These are phyloP conservation scores for Microctenopoma lineatum DNA, from an alignment of 2,797 vertebrate species.

Conservation along the genomic window DNA sequence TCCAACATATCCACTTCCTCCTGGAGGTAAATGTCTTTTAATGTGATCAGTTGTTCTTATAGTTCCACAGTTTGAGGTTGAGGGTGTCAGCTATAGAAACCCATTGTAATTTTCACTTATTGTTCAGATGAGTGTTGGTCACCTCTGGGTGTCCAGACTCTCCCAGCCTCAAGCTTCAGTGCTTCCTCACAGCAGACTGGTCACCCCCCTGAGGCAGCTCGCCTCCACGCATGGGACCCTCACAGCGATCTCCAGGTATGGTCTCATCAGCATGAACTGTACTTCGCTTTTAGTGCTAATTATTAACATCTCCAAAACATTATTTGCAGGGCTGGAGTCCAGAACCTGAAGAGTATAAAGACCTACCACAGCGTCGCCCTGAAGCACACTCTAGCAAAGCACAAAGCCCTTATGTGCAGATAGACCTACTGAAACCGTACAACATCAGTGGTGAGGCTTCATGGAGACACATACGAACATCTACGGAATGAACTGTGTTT, in stretches of 20 bases:
- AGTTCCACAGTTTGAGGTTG: not conserved
- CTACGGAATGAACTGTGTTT: not conserved
- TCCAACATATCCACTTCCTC: slow-evolving; percentile 82
- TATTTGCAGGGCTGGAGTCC: slow-evolving; percentile 84
- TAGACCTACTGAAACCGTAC: slow-evolving; percentile 82
- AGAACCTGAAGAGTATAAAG: slow-evolving; percentile 72
- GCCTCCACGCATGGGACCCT: slow-evolving; percentile 62
- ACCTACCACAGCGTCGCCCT: slow-evolving; percentile 67
- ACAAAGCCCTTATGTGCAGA: slow-evolving; percentile 82
- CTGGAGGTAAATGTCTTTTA: slow-evolving; percentile 71
- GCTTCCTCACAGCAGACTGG: slow-evolving; percentile 78
- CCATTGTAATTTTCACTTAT: not conserved
- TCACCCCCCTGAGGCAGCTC: slow-evolving; percentile 77
- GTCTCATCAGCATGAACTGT: too few species aligned
- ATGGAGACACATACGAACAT: not conserved
- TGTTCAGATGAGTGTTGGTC: slow-evolving; percentile 86
- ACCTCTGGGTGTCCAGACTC: slow-evolving; percentile 82
- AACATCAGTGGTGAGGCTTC: slow-evolving; percentile 88
- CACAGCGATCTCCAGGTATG: slow-evolving; percentile 74
- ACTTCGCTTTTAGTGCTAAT: not conserved
- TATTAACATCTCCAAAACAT: slow-evolving; percentile 1
- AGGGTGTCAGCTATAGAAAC: not conserved
- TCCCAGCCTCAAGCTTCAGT: slow-evolving; percentile 80
- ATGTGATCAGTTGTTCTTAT: not conserved
- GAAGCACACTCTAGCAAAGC: slow-evolving; percentile 58